Base-by-base conservation (phyloP, 30 jellyfish, hydroid and myxozoan species). In the Aurelia aurita complex sp. Pacific region DNA sequence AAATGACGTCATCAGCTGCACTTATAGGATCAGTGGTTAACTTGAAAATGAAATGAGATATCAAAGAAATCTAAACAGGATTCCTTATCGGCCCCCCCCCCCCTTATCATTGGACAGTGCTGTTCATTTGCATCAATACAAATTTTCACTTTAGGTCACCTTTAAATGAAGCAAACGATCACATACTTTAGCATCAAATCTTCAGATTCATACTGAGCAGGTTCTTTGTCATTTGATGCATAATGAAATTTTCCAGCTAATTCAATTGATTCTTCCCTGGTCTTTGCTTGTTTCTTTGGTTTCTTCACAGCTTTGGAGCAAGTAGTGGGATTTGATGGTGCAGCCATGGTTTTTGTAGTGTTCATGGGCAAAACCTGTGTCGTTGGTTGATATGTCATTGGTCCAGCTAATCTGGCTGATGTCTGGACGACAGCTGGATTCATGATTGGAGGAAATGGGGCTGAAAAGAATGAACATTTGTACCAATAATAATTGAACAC, bases 231-330 rank as follows among this genome's bases (percentile, higher is more conserved):
- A 15, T 81, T 68, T 19, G 90, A 66, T 19, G 90, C 90, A 57
- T 81, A 81, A 12, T 81, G 90, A 69, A 81, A 81, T 18, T 59
- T 81, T 7, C 90, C 90, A 81, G 90, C 90, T 23, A 81, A 23
- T 69, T 68, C 46, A 54, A 81, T 69, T 6, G 84, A 67, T 46
- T 81, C 84, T 69, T 81, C 57, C 17, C 73, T 62, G 23, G 84
- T 67, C 59, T 43, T 81, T 42, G 33, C 76, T 34, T 57, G 54
- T 43, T 17, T 23, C 14, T 60, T 68, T 32, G 59, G 7, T 33
- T 55, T 70, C 16, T 40, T 54, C 19, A 40, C n/a, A 7, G 83
- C 17, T 43, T 81, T 68, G 5, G 66, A 35, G 33, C 17, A n/a
- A 17, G 85, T 50, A 15, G 72, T 0, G 7, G 66, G 12, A 18